Percentiles rank a stretch among this genome's conserved stretches.
phyloP scores from a whole-genome alignment of 2,113 vertebrate species.

The Sebastes fasciatus region DNA sequence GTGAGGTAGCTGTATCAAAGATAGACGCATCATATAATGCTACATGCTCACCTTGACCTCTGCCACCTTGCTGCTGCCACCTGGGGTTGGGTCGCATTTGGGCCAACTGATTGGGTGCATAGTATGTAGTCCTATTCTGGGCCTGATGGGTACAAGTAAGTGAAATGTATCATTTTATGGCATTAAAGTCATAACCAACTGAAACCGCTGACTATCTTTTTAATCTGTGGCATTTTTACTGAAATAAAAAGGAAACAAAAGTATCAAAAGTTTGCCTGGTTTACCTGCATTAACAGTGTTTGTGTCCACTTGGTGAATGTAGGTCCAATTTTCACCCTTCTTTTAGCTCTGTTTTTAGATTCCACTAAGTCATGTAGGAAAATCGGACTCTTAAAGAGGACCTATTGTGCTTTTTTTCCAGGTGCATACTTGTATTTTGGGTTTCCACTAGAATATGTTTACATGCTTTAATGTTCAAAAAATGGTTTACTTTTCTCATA shows the following conservation, averaged over 20 bases:
- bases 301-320: not conserved
- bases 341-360: not conserved
- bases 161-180: not conserved
- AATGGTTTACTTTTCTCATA: too few species aligned
- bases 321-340: not conserved
- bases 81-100: slow-evolving; percentile 97
- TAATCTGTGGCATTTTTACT: not conserved
- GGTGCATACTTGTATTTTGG: too few species aligned
- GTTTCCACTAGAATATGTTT: too few species aligned
- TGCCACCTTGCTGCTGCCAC: slow-evolving; percentile 96
- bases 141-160: slow-evolving; percentile 82
- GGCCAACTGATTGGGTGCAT: slow-evolving; percentile 95
- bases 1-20: not conserved
- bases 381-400: not conserved
- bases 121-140: slow-evolving; percentile 97
- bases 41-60: slow-evolving; percentile 91
- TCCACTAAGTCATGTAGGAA: not conserved
- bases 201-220: not conserved
- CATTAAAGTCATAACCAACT: not conserved
- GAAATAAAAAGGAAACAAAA: not conserved
- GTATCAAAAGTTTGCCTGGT: not conserved
- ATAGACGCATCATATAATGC: not conserved
- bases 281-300: not conserved
- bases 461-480: too few species aligned
- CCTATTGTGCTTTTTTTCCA: too few species aligned